Conservation (phyloP, 2,113 vertebrate species). For the Eclectus roratus region DNA sequence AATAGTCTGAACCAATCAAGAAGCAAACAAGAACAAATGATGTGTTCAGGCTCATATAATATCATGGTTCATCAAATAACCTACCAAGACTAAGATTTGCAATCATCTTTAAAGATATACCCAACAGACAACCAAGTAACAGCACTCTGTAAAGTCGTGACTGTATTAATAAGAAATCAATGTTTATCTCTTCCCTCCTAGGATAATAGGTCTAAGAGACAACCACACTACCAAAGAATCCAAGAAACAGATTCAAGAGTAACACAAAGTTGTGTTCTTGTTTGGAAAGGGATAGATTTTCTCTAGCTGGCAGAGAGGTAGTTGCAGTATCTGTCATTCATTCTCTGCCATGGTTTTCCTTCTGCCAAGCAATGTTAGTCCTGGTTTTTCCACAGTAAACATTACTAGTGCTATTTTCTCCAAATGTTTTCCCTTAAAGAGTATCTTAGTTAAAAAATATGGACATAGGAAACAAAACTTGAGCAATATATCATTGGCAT, state of each 20-base stretch:
- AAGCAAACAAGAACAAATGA: not conserved
- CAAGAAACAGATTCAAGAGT: not conserved
- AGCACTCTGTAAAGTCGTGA: not conserved
- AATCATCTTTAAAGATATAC: not conserved
- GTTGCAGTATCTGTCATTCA: not conserved
- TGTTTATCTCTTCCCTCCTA: not conserved
- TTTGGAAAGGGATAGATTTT: not conserved
- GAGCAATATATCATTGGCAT: not conserved
- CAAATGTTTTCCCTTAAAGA: not conserved
- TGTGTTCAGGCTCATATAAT: not conserved
- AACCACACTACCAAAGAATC: not conserved
- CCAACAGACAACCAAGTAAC: not conserved
- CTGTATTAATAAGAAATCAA: not conserved
- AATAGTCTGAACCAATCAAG: not conserved
- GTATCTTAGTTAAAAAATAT: not conserved
- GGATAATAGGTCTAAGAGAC: not conserved
- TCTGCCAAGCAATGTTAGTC: not conserved
- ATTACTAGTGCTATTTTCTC: not conserved
- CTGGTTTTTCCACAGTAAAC: not conserved
- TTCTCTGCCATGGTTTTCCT: not conserved
- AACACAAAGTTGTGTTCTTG: not conserved
- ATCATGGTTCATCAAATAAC: not conserved
- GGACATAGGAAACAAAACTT: not conserved
- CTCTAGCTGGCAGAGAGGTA: not conserved
- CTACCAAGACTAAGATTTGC: not conserved